Conservation (phyloP, 2,888 invertebrate genomes). For the Eremobia ochroleuca region DNA sequence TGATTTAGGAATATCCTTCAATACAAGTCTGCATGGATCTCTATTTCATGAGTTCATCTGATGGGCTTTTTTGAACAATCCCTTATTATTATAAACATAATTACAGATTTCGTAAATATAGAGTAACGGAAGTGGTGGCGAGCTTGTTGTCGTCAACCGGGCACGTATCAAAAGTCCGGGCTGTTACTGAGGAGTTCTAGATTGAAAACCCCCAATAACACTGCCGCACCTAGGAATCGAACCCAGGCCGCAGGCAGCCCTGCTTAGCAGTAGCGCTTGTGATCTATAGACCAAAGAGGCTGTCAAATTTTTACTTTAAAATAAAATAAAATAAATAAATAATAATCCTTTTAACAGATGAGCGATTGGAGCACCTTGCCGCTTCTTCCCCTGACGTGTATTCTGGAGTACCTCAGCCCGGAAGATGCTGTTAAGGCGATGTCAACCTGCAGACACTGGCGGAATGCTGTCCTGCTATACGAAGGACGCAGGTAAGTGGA, state of each 20-base stretch:
- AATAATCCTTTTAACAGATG: constrained; percentile 75
- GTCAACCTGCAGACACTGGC: constrained; percentile 90
- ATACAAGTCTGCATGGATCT: too few species aligned
- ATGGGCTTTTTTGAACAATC: too few species aligned
- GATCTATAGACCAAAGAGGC: neutral
- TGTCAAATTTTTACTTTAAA: neutral
- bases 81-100: too few species aligned
- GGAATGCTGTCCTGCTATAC: constrained; percentile 85
- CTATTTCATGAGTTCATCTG: too few species aligned
- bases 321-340: neutral
- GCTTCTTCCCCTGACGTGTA: constrained; percentile 83
- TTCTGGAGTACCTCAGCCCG: constrained; percentile 81
- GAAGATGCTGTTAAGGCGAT: constrained; percentile 84
- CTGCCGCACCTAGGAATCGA: neutral
- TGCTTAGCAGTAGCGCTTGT: neutral
- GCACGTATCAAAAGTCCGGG: neutral
- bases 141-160: neutral
- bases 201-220: neutral
- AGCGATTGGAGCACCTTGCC: constrained; percentile 82
- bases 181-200: neutral
- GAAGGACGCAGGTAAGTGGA: constrained; percentile 82
- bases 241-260: neutral
- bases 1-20: too few species aligned
- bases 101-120: too few species aligned
- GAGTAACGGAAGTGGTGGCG: too few species aligned